Evolutionary conservation across 1,140 invertebrate genomes (phyloP).

Genomic region (Gyrodactylus salaris): DNA sequence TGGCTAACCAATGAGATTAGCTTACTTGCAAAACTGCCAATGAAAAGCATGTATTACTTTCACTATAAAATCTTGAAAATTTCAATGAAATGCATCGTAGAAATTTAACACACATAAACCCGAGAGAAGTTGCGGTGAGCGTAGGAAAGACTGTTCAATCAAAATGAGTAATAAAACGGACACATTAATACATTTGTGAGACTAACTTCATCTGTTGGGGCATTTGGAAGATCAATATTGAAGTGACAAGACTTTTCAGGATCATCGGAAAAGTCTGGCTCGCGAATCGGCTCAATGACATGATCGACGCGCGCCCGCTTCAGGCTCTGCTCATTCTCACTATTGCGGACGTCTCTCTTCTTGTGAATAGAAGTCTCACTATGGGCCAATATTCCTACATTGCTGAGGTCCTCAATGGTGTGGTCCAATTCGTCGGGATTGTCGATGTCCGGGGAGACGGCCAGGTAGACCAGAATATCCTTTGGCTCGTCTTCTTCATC

Average conservation of each 20-base stretch:
- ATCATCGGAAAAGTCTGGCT: not conserved
- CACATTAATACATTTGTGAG: too few relatives aligned
- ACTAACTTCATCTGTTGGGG: conserved; percentile 3
- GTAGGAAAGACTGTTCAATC: too few relatives aligned
- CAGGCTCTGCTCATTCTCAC: not conserved
- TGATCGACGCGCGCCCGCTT: not conserved
- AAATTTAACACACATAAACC: too few relatives aligned
- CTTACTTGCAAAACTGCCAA: too few relatives aligned
- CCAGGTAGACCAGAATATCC: not conserved
- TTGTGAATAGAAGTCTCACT: not conserved
- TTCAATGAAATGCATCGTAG: too few relatives aligned
- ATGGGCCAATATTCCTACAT: not conserved
- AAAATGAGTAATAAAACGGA: too few relatives aligned
- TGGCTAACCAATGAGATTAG: too few relatives aligned
- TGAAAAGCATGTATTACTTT: too few relatives aligned
- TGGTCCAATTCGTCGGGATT: not conserved
- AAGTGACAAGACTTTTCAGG: not conserved
- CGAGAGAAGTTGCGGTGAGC: too few relatives aligned
- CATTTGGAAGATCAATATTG: conserved; percentile 4
- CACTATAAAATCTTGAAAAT: too few relatives aligned
- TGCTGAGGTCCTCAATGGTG: not conserved
- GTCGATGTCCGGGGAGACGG: not conserved
- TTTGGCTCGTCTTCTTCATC: conserved; percentile 2
- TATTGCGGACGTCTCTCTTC: not conserved
- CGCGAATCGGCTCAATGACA: not conserved